Conservation (phyloP, 35 echinoderm and acorn worm species). For the Apostichopus californicus region DNA sequence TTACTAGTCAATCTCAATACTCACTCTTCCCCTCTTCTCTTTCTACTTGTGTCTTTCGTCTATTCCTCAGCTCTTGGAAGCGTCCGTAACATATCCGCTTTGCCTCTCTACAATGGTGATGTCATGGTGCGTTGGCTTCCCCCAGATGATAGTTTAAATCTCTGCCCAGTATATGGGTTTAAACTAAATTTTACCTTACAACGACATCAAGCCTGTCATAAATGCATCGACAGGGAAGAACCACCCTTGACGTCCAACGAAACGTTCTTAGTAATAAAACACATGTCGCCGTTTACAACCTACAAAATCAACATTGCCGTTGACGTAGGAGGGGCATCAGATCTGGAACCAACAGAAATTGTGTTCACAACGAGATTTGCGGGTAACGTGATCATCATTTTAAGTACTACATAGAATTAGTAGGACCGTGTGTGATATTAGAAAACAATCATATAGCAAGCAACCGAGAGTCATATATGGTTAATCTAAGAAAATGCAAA, state of each 20-base stretch:
- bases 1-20: too few relatives aligned
- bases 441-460: too few relatives aligned
- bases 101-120: neutral
- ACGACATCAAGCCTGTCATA: neutral
- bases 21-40: neutral
- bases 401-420: too few relatives aligned
- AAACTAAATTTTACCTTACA: neutral
- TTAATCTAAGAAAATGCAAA: too few relatives aligned
- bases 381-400: neutral
- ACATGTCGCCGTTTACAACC: neutral
- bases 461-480: too few relatives aligned
- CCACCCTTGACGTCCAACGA: neutral
- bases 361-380: neutral
- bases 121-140: neutral
- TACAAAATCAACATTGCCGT: conserved; percentile 13
- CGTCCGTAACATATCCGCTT: neutral
- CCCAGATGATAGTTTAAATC: neutral
- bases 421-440: too few relatives aligned
- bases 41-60: neutral
- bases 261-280: neutral
- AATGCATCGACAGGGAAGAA: neutral
- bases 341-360: neutral
- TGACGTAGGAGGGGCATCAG: neutral
- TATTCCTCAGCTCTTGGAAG: neutral
- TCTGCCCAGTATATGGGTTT: neutral